A percentile compares a stretch with the other conserved stretches of the same genome.
Conservation (phyloP, 2,888 invertebrate species). For the Amphipoea lucens region DNA sequence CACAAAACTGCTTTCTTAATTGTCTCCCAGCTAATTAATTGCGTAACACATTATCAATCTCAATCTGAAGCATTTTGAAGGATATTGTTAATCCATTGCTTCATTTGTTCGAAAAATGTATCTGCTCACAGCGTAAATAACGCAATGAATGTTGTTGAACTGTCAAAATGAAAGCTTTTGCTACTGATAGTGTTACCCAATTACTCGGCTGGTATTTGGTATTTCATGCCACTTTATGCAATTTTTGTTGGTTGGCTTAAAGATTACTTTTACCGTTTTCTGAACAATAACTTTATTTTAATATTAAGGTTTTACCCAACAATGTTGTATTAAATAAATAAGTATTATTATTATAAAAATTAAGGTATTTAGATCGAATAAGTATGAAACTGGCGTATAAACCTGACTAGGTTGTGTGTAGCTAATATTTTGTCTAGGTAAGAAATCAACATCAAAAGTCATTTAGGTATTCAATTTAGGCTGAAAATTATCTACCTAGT, state of each 20-base stretch:
- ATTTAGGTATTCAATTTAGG: too few relatives aligned
- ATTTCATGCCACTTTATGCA: neutral
- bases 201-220: neutral
- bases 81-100: neutral
- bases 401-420: neutral
- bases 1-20: neutral
- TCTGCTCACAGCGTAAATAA: neutral
- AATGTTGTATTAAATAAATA: neutral
- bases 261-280: neutral
- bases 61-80: neutral
- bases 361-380: neutral
- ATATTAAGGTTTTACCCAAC: slow-evolving; percentile 16
- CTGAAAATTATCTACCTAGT: neutral
- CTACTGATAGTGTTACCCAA: neutral
- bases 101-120: neutral
- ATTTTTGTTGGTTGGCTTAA: neutral
- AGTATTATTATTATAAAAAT: neutral
- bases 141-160: neutral
- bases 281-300: neutral
- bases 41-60: too few relatives aligned
- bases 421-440: neutral
- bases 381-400: neutral
- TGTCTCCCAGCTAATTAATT: neutral
- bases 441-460: too few relatives aligned
- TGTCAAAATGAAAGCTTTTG: neutral